A percentile compares a stretch with the other conserved stretches of the same genome.
These are phyloP conservation scores for Anas georgica DNA, from an alignment of 2,797 vertebrate species.

Conservation along the genomic window DNA sequence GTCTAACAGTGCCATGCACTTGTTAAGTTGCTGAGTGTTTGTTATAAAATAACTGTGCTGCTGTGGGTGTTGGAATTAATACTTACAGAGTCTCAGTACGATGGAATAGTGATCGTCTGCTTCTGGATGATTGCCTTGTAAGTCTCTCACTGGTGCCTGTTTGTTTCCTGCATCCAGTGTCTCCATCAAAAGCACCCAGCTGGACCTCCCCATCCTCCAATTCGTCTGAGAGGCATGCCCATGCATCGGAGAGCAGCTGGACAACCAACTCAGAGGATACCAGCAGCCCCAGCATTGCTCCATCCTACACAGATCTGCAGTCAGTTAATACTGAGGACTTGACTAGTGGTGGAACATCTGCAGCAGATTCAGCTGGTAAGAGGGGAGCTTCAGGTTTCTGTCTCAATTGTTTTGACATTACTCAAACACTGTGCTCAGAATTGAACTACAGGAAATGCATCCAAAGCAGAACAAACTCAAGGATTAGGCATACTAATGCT, in stretches of 20 bases:
- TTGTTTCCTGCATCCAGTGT: constrained; percentile 50
- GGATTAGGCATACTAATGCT: neutral
- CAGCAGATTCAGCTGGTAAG: constrained; percentile 83
- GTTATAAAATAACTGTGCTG: neutral
- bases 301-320: constrained; percentile 82
- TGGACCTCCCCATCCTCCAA: constrained; percentile 77
- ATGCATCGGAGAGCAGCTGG: constrained; percentile 83
- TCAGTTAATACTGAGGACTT: constrained; percentile 78
- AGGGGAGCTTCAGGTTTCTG: neutral
- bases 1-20: neutral
- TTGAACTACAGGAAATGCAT: neutral
- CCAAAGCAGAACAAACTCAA: neutral
- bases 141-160: neutral
- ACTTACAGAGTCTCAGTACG: neutral
- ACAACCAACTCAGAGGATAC: constrained; percentile 82
- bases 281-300: constrained; percentile 80
- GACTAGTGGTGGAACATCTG: constrained; percentile 75
- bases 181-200: constrained; percentile 66
- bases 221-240: constrained; percentile 76
- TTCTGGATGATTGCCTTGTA: neutral
- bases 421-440: neutral
- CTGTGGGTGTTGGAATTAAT: neutral
- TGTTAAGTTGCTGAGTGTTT: neutral
- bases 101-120: neutral
- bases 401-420: neutral